A percentile compares a stretch with the other conserved stretches of the same genome.
Evolutionary conservation across 2,113 vertebrate genomes (phyloP).

Genomic region (Pseudopodoces humilis): DNA sequence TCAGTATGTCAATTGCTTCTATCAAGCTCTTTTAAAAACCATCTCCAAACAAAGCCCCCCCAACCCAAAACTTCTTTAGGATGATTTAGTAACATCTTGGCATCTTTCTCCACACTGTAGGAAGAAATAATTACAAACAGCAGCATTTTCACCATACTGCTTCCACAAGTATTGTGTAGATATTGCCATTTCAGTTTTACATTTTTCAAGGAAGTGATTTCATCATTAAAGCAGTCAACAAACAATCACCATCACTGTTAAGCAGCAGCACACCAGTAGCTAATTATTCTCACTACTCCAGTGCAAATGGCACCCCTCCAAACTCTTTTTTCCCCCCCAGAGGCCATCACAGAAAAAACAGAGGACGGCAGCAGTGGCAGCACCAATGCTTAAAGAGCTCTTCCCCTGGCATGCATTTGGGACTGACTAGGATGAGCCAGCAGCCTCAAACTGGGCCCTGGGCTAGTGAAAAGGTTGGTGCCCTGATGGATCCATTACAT

Average conservation of each 20-base stretch:
- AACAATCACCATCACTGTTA: neutral
- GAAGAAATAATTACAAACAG: neutral
- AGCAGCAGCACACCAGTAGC: neutral
- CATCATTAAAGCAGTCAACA: neutral
- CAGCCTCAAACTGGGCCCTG: neutral
- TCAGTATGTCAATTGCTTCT: neutral
- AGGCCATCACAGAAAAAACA: neutral
- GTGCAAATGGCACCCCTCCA: neutral
- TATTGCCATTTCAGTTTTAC: neutral
- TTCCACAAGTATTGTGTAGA: neutral
- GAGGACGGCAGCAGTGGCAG: neutral
- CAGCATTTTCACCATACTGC: neutral
- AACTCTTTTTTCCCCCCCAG: neutral
- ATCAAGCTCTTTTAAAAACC: neutral
- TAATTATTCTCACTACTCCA: neutral
- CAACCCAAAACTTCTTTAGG: neutral
- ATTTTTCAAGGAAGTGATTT: constrained; percentile 13
- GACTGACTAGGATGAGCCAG: neutral
- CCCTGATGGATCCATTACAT: neutral
- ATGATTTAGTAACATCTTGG: neutral
- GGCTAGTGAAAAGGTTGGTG: neutral
- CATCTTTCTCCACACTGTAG: neutral
- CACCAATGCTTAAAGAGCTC: neutral
- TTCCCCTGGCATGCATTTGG: neutral
- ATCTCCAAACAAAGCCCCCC: neutral